These are phyloP conservation scores for Trichogramma dendrolimi DNA, from an alignment of 2,888 invertebrate genomes.

Conservation along the genomic window DNA sequence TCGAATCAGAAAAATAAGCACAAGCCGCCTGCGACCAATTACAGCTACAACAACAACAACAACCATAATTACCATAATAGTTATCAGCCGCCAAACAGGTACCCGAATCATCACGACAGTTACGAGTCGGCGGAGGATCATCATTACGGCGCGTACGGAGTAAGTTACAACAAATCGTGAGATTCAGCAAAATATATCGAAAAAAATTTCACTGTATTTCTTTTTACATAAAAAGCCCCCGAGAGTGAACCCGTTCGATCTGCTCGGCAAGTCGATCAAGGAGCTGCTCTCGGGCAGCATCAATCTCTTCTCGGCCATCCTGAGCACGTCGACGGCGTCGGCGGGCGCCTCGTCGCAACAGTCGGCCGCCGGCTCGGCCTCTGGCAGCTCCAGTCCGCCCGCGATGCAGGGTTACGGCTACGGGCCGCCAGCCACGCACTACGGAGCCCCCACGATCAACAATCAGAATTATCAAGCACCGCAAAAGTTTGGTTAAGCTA, in stretches of 20 bases:
- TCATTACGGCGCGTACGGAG: constrained; percentile 24
- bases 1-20: neutral
- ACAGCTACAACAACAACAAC: neutral
- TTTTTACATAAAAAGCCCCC: constrained; percentile 17
- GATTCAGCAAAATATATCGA: neutral
- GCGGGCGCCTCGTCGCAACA: constrained; percentile 39
- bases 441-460: neutral
- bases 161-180: constrained; percentile 13
- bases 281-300: constrained; percentile 42
- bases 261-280: constrained; percentile 40
- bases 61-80: neutral
- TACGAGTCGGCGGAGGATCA: constrained; percentile 22
- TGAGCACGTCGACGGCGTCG: constrained; percentile 40
- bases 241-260: constrained; percentile 36
- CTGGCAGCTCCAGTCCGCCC: neutral
- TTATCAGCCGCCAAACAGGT: constrained; percentile 23
- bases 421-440: constrained; percentile 13
- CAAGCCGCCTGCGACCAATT: neutral
- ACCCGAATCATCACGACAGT: constrained; percentile 27
- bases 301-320: constrained; percentile 38
- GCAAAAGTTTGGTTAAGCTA: too few species aligned
- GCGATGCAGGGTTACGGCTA: constrained; percentile 2
- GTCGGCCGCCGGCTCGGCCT: constrained; percentile 1
- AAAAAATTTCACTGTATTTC: neutral
- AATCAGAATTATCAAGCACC: too few species aligned